Percentiles rank a stretch among this genome's conserved stretches.
phyloP scores from a whole-genome alignment of 2,888 invertebrate species.

The Stenolophus ochropezus region DNA sequence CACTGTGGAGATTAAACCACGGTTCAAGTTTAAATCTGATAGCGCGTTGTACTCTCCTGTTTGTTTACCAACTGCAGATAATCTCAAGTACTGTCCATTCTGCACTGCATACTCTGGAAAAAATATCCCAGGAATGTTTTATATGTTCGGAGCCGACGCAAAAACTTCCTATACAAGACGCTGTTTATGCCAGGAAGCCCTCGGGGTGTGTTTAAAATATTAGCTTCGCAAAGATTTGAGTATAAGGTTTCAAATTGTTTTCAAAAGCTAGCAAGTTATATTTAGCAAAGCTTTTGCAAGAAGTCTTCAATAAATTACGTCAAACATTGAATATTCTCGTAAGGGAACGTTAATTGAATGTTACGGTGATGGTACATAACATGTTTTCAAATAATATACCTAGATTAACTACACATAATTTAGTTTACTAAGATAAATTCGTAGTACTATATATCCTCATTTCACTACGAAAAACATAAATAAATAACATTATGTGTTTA shows the following conservation, averaged over 20 bases:
- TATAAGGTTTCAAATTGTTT: not conserved
- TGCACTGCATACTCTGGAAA: not conserved
- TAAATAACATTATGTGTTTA: no score
- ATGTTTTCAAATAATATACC: no score
- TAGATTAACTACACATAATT: no score
- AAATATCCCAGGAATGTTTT: not conserved
- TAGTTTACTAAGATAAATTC: no score
- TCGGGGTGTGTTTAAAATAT: not conserved
- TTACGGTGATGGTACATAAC: no score
- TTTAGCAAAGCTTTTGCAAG: not conserved
- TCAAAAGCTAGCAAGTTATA: not conserved
- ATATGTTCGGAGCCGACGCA: not conserved
- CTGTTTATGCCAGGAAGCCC: not conserved
- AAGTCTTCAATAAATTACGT: not conserved
- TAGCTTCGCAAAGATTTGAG: not conserved
- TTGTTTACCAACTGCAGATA: not conserved
- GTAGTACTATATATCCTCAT: no score
- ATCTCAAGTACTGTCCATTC: not conserved
- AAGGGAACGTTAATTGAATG: no score
- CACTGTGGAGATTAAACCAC: not conserved
- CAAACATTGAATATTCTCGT: no score
- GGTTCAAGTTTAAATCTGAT: not conserved
- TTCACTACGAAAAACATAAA: no score
- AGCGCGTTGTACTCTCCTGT: not conserved
- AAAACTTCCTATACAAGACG: not conserved